phyloP scores from a whole-genome alignment of 2,888 invertebrate genomes.

The Camponotus fellah region DNA sequence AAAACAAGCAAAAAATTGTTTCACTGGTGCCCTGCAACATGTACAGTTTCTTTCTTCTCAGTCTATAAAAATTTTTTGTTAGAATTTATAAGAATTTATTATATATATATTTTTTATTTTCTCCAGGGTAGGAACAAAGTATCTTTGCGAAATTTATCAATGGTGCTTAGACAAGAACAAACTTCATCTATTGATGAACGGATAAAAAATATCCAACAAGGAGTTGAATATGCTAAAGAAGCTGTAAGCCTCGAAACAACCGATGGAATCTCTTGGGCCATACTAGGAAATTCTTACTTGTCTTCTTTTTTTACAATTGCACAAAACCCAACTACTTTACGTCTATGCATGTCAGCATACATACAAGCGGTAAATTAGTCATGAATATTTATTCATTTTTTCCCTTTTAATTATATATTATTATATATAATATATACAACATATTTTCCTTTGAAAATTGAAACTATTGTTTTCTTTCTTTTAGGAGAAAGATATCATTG shows the following conservation, averaged over 20 bases:
- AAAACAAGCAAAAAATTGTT: slow-evolving; percentile 93
- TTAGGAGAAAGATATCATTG: slow-evolving; percentile 90
- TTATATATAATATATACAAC: background rate
- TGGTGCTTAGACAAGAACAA: slow-evolving; percentile 91
- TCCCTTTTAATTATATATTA: background rate
- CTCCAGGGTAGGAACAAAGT: slow-evolving; percentile 91
- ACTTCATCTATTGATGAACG: slow-evolving; percentile 87
- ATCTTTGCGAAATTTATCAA: slow-evolving; percentile 93
- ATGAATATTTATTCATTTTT: background rate
- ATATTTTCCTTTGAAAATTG: slow-evolving; percentile 26
- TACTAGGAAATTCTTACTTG: slow-evolving; percentile 94
- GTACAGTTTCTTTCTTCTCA: slow-evolving; percentile 85
- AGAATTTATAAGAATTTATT: background rate
- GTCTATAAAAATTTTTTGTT: background rate
- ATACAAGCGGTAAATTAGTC: slow-evolving; percentile 90
- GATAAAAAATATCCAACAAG: slow-evolving; percentile 89
- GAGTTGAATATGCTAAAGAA: slow-evolving; percentile 93
- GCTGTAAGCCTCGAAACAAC: slow-evolving; percentile 92
- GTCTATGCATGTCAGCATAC: slow-evolving; percentile 93
- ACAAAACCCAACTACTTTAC: slow-evolving; percentile 91
- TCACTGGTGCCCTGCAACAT: slow-evolving; percentile 92
- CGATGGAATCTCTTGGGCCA: slow-evolving; percentile 94
- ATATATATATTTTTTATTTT: background rate
- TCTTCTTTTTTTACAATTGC: slow-evolving; percentile 92
- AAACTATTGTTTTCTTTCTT: slow-evolving; percentile 61